Conservation (phyloP, 2,888 invertebrate genomes). For the Elysia crispata region DNA sequence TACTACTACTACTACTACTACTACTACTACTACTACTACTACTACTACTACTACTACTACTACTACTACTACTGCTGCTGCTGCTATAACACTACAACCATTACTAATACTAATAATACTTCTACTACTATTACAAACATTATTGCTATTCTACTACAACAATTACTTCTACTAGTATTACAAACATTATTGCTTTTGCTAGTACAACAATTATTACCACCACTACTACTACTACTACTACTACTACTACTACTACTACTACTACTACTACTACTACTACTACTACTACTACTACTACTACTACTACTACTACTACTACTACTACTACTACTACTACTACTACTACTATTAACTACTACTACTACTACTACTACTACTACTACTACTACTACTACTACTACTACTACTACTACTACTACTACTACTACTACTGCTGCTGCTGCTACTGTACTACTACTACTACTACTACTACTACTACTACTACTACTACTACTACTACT, state of each 20-base stretch:
- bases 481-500: slow-evolving; percentile 9
- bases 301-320: slow-evolving; percentile 9
- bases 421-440: too few species aligned
- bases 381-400: slow-evolving; percentile 9
- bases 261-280: slow-evolving; percentile 9
- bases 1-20: slow-evolving; percentile 9
- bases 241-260: slow-evolving; percentile 9
- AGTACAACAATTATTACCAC: too few species aligned
- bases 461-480: too few species aligned
- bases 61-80: background rate
- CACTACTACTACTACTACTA: too few species aligned
- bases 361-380: slow-evolving; percentile 9
- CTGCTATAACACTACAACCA: too few species aligned
- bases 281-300: slow-evolving; percentile 9
- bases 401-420: slow-evolving; percentile 9
- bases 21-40: slow-evolving; percentile 9
- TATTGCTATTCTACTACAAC: too few species aligned
- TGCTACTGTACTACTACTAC: too few species aligned
- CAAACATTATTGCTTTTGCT: too few species aligned
- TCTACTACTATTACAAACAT: too few species aligned
- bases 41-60: slow-evolving; percentile 9
- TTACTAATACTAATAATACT: too few species aligned
- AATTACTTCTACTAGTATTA: too few species aligned
- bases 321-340: slow-evolving; percentile 9
- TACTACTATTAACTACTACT: too few species aligned